Evolutionary conservation across 1,140 invertebrate genomes (phyloP).

Genomic region (Drosophila erecta): DNA sequence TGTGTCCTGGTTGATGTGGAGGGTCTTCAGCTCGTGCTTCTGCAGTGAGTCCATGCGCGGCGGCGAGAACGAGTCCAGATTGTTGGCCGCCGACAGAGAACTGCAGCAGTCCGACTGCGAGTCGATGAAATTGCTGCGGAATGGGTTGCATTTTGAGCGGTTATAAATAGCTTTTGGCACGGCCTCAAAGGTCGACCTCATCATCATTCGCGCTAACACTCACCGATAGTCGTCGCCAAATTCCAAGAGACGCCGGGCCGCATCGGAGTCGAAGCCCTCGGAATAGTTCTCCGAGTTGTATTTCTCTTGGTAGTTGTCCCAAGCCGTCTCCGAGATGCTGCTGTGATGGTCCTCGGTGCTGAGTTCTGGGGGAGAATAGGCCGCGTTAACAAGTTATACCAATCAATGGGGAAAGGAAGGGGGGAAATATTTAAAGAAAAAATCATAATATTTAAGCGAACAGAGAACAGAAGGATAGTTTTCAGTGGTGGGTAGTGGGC

Average conservation of each 20-base stretch:
- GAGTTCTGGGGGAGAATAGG: slow-evolving; percentile 51
- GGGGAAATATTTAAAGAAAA: no score
- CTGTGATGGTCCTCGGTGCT: slow-evolving; percentile 89
- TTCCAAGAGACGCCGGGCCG: slow-evolving; percentile 91
- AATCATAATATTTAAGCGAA: no score
- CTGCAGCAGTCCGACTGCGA: slow-evolving; percentile 93
- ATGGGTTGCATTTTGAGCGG: slow-evolving; percentile 19
- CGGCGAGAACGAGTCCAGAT: slow-evolving; percentile 87
- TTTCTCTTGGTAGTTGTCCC: slow-evolving; percentile 95
- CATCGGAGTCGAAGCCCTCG: slow-evolving; percentile 94
- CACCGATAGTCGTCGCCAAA: slow-evolving; percentile 95
- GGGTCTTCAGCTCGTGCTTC: slow-evolving; percentile 67
- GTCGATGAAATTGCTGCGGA: slow-evolving; percentile 88
- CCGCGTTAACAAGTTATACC: neutral
- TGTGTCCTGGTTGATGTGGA: slow-evolving; percentile 76
- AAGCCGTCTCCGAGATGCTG: slow-evolving; percentile 93
- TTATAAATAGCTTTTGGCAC: slow-evolving; percentile 59
- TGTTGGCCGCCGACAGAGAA: slow-evolving; percentile 89
- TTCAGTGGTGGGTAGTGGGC: slow-evolving; percentile 1
- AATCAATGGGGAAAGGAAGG: neutral
- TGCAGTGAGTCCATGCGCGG: slow-evolving; percentile 83
- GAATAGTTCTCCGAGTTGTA: slow-evolving; percentile 96
- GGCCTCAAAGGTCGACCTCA: slow-evolving; percentile 20
- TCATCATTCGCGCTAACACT: slow-evolving; percentile 76
- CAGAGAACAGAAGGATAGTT: neutral